phyloP scores from a whole-genome alignment of 2,888 invertebrate genomes.

The Torymus aiolomorphi region DNA sequence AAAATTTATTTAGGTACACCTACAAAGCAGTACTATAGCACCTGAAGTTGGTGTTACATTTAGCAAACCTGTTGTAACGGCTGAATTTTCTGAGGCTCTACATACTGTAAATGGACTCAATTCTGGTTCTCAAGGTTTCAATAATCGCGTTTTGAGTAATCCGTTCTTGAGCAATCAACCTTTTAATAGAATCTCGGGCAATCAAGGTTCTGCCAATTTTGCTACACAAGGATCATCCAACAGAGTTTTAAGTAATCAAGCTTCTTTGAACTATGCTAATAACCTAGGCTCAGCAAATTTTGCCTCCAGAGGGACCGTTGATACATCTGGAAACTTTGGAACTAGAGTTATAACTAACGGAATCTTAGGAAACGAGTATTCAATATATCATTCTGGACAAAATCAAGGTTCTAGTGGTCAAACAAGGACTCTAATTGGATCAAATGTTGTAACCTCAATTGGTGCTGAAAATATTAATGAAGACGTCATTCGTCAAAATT shows the following conservation, averaged over 20 bases:
- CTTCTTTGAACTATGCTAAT: neutral
- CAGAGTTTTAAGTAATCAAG: constrained; percentile 15
- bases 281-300: constrained; percentile 12
- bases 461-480: constrained; percentile 22
- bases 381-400: constrained; percentile 10
- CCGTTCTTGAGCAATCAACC: constrained; percentile 1
- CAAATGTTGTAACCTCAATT: constrained; percentile 52
- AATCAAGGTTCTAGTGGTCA: constrained; percentile 48
- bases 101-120: constrained; percentile 21
- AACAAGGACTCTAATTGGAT: constrained; percentile 51
- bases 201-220: constrained; percentile 26
- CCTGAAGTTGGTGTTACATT: constrained; percentile 64
- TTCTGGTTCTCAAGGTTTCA: neutral
- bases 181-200: constrained; percentile 14
- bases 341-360: neutral
- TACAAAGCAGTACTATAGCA: constrained; percentile 61
- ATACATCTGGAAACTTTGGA: too few species aligned
- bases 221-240: neutral
- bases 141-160: constrained; percentile 21
- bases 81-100: constrained; percentile 41
- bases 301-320: neutral
- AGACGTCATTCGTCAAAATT: constrained; percentile 27
- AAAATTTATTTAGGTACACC: constrained; percentile 56
- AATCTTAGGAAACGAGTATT: constrained; percentile 4
- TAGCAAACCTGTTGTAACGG: constrained; percentile 62